Percentiles rank a stretch among this genome's conserved stretches.
Evolutionary conservation across 2,797 vertebrate genomes (phyloP).

Genomic region (Chaunax sp.): DNA sequence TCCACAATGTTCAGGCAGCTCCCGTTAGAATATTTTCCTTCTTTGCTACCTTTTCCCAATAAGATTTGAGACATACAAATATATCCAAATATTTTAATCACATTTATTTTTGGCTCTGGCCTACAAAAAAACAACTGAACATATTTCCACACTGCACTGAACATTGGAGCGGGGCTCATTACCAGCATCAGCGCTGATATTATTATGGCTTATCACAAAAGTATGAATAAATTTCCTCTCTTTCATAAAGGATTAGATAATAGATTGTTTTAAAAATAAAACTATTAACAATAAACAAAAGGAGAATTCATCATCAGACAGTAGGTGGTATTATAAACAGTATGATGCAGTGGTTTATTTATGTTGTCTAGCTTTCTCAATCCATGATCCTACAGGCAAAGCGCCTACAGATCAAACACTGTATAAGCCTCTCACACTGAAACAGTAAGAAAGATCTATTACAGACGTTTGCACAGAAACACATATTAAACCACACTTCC

Average conservation of each 20-base stretch:
- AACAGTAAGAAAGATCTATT: too few species aligned
- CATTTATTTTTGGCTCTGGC: slow-evolving; percentile 28
- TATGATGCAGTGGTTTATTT: too few species aligned
- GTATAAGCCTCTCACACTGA: too few species aligned
- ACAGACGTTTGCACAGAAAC: not conserved
- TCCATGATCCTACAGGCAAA: too few species aligned
- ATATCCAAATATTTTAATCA: not conserved
- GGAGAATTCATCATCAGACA: too few species aligned
- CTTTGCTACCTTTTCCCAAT: slow-evolving; percentile 19
- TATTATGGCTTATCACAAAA: not conserved
- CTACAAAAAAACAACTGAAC: slow-evolving; percentile 21
- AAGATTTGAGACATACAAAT: slow-evolving; percentile 12
- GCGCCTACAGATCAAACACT: too few species aligned
- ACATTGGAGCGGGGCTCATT: slow-evolving; percentile 8
- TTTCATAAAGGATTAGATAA: not conserved
- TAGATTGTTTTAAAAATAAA: too few species aligned
- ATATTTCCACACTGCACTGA: slow-evolving; percentile 13
- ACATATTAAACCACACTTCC: not conserved
- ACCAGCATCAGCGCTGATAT: not conserved
- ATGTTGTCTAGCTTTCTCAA: too few species aligned
- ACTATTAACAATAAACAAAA: not conserved
- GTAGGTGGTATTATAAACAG: too few species aligned
- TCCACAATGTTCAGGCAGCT: slow-evolving; percentile 39
- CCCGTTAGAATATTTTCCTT: slow-evolving; percentile 40
- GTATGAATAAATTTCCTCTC: not conserved